Conservation (phyloP, 2,888 invertebrate species). For the Bursaphelenchus okinawaensis region DNA sequence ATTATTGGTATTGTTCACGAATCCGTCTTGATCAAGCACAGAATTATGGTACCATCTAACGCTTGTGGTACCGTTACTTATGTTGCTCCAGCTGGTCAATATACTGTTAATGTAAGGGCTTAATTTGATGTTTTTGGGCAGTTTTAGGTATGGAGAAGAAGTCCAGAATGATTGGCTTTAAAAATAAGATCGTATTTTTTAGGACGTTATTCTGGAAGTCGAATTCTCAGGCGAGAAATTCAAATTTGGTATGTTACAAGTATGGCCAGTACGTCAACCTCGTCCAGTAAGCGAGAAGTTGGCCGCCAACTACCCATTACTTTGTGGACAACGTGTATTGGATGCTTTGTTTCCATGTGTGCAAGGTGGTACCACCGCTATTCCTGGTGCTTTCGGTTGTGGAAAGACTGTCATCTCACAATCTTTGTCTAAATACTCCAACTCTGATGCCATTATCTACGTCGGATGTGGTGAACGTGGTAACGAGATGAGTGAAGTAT, state of each 20-base stretch:
- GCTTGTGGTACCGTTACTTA: constrained; percentile 93
- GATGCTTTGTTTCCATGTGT: constrained; percentile 94
- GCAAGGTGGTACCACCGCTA: constrained; percentile 58
- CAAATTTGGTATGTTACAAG: constrained; percentile 91
- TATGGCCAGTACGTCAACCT: constrained; percentile 98
- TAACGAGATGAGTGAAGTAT: constrained; percentile 98
- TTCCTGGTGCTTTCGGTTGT: constrained; percentile 86
- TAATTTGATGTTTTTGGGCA: neutral
- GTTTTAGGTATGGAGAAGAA: neutral
- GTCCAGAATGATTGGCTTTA: neutral
- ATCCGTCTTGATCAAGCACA: constrained; percentile 94
- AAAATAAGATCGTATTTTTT: constrained; percentile 31
- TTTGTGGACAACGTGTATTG: constrained; percentile 94
- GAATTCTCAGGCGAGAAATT: constrained; percentile 94
- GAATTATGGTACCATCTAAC: constrained; percentile 85
- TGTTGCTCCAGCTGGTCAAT: constrained; percentile 85
- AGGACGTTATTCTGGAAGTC: constrained; percentile 93
- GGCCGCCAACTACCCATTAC: constrained; percentile 92
- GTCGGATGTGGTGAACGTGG: constrained; percentile 99
- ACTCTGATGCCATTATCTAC: constrained; percentile 97
- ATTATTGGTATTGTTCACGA: constrained; percentile 91
- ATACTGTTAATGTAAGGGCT: constrained; percentile 76
- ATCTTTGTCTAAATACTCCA: constrained; percentile 96
- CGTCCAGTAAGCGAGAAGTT: constrained; percentile 93
- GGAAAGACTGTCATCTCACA: constrained; percentile 99